Percentiles rank a stretch among this genome's conserved stretches.
phyloP scores from a whole-genome alignment of 2,888 invertebrate species.

The Drosophila nigritarsus region DNA sequence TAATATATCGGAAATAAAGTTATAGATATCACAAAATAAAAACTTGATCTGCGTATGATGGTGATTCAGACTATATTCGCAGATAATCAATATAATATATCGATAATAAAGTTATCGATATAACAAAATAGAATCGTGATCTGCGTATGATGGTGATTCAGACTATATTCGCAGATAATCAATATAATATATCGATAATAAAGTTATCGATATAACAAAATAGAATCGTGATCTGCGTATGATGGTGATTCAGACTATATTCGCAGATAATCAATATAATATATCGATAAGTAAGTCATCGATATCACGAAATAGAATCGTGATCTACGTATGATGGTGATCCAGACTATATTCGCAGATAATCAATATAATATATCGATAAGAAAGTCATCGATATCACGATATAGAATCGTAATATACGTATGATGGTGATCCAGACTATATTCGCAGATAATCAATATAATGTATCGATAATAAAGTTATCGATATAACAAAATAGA shows the following conservation, averaged over 20 bases:
- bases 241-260: no score
- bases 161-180: background rate
- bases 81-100: background rate
- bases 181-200: background rate
- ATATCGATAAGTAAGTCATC: background rate
- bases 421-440: no score
- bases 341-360: background rate
- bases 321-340: no score
- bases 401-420: no score
- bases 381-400: background rate
- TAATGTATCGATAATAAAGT: background rate
- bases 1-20: background rate
- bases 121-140: accelerated
- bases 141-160: no score
- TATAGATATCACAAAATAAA: background rate
- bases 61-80: no score
- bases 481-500: background rate
- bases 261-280: background rate
- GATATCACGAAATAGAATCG: background rate
- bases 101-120: background rate
- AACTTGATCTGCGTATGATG: no score
- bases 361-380: background rate
- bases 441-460: background rate
- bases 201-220: background rate
- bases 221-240: no score